A percentile compares a stretch with the other conserved stretches of the same genome.
Evolutionary conservation across 2,888 invertebrate species (phyloP).

Genomic region (Mechanitis mazaeus): DNA sequence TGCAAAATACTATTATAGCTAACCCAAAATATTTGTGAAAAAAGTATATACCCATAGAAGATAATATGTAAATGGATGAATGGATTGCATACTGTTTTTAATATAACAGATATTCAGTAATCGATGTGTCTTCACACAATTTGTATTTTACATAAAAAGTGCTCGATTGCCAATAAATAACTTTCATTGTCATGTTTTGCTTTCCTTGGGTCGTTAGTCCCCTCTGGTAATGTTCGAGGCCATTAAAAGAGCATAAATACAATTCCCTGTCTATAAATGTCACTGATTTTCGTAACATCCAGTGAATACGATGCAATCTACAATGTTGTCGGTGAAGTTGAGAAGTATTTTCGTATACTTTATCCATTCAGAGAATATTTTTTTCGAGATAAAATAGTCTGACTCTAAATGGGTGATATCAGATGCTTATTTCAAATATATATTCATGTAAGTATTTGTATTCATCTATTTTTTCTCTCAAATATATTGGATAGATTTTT

Average conservation of each 20-base stretch:
- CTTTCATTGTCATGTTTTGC: conserved; percentile 61
- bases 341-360: conserved; percentile 26
- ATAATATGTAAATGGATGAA: too few relatives aligned
- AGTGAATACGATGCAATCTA: conserved; percentile 38
- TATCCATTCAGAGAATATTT: conserved; percentile 5
- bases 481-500: too few relatives aligned
- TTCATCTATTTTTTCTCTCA: too few relatives aligned
- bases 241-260: conserved; percentile 74
- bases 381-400: conserved; percentile 1
- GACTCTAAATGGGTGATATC: background rate
- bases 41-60: too few relatives aligned
- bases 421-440: background rate
- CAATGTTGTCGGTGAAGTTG: conserved; percentile 34
- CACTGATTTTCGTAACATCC: conserved; percentile 38
- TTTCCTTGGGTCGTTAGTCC: conserved; percentile 47
- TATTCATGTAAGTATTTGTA: too few relatives aligned
- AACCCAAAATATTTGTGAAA: too few relatives aligned
- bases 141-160: conserved; percentile 23
- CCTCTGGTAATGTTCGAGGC: conserved; percentile 61
- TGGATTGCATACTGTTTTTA: too few relatives aligned
- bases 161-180: conserved; percentile 52
- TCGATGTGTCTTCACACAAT: conserved; percentile 17
- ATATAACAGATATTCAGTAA: conserved; percentile 7
- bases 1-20: too few relatives aligned
- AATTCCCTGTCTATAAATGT: conserved; percentile 65